These are phyloP conservation scores for Prenolepis imparis DNA, from an alignment of 2,888 invertebrate genomes.

Conservation along the genomic window DNA sequence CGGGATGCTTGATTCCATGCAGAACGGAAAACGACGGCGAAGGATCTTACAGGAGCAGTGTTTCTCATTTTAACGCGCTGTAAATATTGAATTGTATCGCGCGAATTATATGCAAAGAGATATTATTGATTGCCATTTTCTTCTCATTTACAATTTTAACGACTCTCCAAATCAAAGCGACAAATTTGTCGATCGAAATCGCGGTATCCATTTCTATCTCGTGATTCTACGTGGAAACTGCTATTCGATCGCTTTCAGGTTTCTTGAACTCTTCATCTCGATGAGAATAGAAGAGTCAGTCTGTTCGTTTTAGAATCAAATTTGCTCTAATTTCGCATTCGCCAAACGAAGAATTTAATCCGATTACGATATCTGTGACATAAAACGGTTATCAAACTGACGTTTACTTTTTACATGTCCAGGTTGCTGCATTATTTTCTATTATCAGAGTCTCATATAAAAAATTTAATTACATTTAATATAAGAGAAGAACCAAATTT, in stretches of 20 bases:
- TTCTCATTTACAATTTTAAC: slow-evolving; percentile 32
- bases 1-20: slow-evolving; percentile 38
- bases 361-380: slow-evolving; percentile 31
- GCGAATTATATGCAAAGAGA: neutral
- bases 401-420: slow-evolving; percentile 31
- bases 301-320: slow-evolving; percentile 65
- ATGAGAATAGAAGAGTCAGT: slow-evolving; percentile 70
- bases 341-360: slow-evolving; percentile 61
- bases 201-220: slow-evolving; percentile 31
- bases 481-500: neutral
- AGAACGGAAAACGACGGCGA: slow-evolving; percentile 35
- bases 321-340: slow-evolving; percentile 63
- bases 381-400: slow-evolving; percentile 29
- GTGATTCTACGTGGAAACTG: neutral
- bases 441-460: neutral
- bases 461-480: slow-evolving; percentile 6
- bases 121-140: slow-evolving; percentile 1
- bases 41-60: slow-evolving; percentile 15
- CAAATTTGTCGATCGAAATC: slow-evolving; percentile 22
- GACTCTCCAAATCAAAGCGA: neutral
- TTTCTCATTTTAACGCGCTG: slow-evolving; percentile 17
- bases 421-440: slow-evolving; percentile 21
- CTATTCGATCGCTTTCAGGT: slow-evolving; percentile 61
- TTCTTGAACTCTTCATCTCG: slow-evolving; percentile 77
- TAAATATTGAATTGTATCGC: slow-evolving; percentile 20